Evolutionary conservation across 2,888 invertebrate genomes (phyloP).

Genomic region (Ectropis crepuscularia): DNA sequence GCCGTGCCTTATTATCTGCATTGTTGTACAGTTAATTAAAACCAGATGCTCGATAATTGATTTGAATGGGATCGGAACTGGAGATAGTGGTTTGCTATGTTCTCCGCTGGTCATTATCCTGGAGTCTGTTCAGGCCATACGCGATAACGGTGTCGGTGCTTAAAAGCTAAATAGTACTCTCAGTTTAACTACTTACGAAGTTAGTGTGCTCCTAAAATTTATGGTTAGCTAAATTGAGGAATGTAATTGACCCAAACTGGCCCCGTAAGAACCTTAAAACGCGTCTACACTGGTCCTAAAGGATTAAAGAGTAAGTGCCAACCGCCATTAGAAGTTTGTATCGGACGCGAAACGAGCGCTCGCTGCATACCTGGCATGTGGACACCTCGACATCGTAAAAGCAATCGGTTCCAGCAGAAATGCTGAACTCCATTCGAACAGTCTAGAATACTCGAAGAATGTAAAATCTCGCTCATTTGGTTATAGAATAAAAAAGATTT

Average conservation of each 20-base stretch:
- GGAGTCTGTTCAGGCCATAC: not conserved
- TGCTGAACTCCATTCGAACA: not conserved
- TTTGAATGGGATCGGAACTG: conserved; percentile 12
- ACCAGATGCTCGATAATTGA: conserved; percentile 29
- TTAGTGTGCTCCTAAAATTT: not conserved
- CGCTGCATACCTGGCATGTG: conserved; percentile 9
- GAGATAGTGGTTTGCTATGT: conserved; percentile 11
- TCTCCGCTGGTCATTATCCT: not conserved
- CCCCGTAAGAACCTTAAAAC: conserved; percentile 6
- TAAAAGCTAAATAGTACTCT: not conserved
- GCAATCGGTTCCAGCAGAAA: conserved; percentile 10
- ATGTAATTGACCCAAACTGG: conserved; percentile 16
- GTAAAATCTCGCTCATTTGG: conserved; percentile 19
- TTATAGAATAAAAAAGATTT: conserved; percentile 21
- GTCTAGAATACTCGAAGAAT: conserved; percentile 15
- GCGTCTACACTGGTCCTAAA: conserved; percentile 6
- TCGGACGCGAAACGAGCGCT: conserved; percentile 8
- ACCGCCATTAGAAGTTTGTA: conserved; percentile 22
- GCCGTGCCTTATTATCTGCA: conserved; percentile 20
- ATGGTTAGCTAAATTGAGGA: not conserved
- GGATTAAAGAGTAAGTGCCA: conserved; percentile 16
- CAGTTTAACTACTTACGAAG: not conserved
- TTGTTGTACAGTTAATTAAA: conserved; percentile 40
- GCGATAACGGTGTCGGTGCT: too few species aligned
- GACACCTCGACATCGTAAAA: conserved; percentile 6